Base-by-base conservation (phyloP, 1,140 invertebrate species). In the Drosophila repletoides region DNA sequence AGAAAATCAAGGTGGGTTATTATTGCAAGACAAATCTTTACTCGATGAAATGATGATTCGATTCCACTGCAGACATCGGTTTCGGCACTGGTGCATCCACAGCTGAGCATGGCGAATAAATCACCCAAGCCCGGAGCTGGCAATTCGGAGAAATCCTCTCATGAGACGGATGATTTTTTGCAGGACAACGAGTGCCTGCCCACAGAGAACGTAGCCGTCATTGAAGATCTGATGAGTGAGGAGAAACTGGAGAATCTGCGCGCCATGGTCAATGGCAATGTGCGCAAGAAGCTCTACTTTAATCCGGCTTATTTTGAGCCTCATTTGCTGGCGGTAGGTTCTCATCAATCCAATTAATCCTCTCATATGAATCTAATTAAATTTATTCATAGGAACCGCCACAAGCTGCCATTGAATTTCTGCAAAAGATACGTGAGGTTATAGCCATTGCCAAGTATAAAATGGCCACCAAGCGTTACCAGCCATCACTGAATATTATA, bases 281-380 rank as follows among this genome's bases (percentile, higher is more conserved):
- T 94, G 5, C 91, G 95, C 49, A 93, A 94, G 59, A 96, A 97
- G 76, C 91, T 97, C 0, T 96, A 96, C 79, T 96, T 97, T 72
- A 97, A 97, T 90, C 96, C 96, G 1, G 95, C 95, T 1, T 97
- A 96, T 81, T 97, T 97, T 79, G 96, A 97, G 83, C 95, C 95
- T 31, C 95, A 97, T 80, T 83, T 96, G 17, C 91, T 97, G 73
- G 90, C 94, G 91, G 96, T 96, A 92, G 93, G 92, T 91, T n/a
- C n/a, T n/a, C n/a, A n/a, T n/a, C 12, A 15, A 1, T 6, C 12
- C 7, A 24, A 14, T n/a, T 0, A 14, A 10, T n/a, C 4, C 3
- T 12, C 22, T 34, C 5, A 1, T 26, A 10, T 52, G 3, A 33
- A 0, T 12, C 5, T 14, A 4, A 2, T 21, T 19, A 0, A n/a